phyloP scores from a whole-genome alignment of 2,113 vertebrate genomes.

The Shinisaurus crocodilurus region DNA sequence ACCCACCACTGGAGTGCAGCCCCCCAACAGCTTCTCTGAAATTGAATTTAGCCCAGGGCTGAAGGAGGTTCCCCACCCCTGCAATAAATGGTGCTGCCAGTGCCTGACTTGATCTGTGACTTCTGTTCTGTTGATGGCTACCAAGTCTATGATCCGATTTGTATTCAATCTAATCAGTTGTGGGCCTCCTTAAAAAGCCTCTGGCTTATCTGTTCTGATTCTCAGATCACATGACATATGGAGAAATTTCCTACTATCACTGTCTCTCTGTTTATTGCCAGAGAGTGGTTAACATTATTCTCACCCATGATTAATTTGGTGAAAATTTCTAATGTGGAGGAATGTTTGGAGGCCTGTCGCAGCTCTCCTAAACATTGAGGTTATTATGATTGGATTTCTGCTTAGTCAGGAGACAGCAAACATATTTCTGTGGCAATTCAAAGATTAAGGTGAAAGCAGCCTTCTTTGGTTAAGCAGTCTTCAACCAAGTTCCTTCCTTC shows the following conservation, averaged over 20 bases:
- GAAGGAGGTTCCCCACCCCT: no score
- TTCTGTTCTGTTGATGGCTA: not conserved
- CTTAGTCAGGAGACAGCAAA: constrained; percentile 13
- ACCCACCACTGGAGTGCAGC: no score
- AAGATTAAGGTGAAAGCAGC: constrained; percentile 63
- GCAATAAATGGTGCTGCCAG: no score
- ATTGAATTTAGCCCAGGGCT: no score
- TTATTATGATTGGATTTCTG: not conserved
- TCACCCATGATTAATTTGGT: constrained; percentile 53
- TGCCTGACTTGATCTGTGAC: not conserved
- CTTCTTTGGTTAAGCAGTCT: constrained; percentile 51
- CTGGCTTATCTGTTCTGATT: constrained; percentile 12
- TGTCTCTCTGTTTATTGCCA: constrained; percentile 14
- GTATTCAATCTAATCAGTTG: not conserved
- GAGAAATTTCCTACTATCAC: not conserved
- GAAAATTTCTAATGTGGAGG: constrained; percentile 51
- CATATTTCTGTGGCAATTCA: constrained; percentile 52
- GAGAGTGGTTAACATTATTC: constrained; percentile 38
- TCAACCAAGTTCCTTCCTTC: constrained; percentile 30
- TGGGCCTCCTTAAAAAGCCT: not conserved
- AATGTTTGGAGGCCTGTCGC: constrained; percentile 34
- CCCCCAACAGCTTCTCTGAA: no score
- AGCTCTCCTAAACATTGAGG: not conserved
- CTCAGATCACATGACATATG: constrained; percentile 44
- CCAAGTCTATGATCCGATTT: not conserved